These are phyloP conservation scores for Lepidocolaptes lacrymiger DNA, from an alignment of 2,797 vertebrate genomes.

Conservation along the genomic window DNA sequence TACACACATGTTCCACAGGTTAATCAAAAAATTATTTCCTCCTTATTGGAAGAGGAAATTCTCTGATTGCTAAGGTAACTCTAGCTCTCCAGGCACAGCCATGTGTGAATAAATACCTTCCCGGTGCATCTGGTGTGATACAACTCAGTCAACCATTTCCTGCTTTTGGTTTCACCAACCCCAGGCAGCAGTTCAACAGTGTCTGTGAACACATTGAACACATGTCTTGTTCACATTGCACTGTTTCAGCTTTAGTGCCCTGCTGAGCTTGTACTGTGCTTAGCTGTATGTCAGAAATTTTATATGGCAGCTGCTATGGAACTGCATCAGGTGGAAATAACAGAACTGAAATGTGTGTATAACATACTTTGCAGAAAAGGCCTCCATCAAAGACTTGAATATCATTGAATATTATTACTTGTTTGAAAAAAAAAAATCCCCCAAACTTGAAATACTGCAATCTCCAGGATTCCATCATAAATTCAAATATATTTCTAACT, in stretches of 20 bases:
- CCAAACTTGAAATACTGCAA: background rate
- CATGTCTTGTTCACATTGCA: background rate
- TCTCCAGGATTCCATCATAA: constrained; percentile 29
- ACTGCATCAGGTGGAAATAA: background rate
- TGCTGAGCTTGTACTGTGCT: background rate
- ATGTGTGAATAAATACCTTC: background rate
- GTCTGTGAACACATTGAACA: background rate
- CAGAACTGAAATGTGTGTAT: background rate
- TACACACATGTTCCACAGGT: background rate
- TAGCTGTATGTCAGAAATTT: background rate
- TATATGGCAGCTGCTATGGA: background rate
- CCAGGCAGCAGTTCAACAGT: background rate
- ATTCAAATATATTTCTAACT: constrained; percentile 57
- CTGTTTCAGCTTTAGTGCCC: background rate
- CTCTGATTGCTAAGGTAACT: background rate
- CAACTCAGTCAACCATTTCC: background rate
- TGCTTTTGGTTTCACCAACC: background rate
- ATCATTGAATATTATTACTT: constrained; percentile 9
- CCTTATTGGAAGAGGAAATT: background rate
- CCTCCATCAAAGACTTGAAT: background rate
- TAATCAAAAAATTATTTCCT: constrained; percentile 26
- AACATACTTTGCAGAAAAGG: background rate
- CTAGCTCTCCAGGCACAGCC: background rate
- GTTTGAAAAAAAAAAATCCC: constrained; percentile 8
- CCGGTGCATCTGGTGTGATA: background rate